phyloP scores from a whole-genome alignment of 2,888 invertebrate species.

The Orthonychiurus folsomi region DNA sequence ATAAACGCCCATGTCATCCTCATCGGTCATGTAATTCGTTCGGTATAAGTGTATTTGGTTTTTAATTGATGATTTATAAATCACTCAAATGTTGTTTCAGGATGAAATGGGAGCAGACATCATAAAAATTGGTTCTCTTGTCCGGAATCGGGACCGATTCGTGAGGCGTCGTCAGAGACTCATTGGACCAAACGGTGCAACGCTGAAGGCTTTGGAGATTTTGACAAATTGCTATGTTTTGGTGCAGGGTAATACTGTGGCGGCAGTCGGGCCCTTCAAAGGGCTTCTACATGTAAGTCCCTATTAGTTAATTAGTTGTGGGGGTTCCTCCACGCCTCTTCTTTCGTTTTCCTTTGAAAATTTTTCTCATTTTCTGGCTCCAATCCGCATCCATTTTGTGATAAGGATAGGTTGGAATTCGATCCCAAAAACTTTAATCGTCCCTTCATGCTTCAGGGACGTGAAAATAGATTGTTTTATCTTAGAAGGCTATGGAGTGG shows the following conservation, averaged over 20 bases:
- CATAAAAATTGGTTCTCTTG: slow-evolving; percentile 86
- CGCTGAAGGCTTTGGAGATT: slow-evolving; percentile 90
- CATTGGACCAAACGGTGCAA: slow-evolving; percentile 96
- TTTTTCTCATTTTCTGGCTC: neutral
- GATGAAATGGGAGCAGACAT: slow-evolving; percentile 92
- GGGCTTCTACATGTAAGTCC: slow-evolving; percentile 60
- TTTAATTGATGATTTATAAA: no score
- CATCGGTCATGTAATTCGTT: no score
- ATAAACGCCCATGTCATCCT: no score
- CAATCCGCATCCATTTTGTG: neutral
- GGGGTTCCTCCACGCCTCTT: slow-evolving; percentile 8
- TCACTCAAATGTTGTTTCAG: slow-evolving; percentile 50
- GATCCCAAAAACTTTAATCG: neutral
- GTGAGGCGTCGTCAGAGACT: slow-evolving; percentile 86
- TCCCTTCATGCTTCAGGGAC: neutral
- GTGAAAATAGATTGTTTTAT: neutral
- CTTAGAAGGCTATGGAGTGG: no score
- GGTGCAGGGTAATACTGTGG: slow-evolving; percentile 94
- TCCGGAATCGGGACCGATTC: slow-evolving; percentile 85
- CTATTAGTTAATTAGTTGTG: slow-evolving; percentile 4
- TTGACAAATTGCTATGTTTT: slow-evolving; percentile 92
- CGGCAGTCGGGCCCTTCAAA: slow-evolving; percentile 90
- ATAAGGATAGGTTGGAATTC: neutral
- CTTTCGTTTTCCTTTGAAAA: neutral
- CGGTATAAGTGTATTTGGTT: no score